A percentile compares a stretch with the other conserved stretches of the same genome.
Evolutionary conservation across 2,113 vertebrate species (phyloP).

Genomic region (Oncorhynchus masou): DNA sequence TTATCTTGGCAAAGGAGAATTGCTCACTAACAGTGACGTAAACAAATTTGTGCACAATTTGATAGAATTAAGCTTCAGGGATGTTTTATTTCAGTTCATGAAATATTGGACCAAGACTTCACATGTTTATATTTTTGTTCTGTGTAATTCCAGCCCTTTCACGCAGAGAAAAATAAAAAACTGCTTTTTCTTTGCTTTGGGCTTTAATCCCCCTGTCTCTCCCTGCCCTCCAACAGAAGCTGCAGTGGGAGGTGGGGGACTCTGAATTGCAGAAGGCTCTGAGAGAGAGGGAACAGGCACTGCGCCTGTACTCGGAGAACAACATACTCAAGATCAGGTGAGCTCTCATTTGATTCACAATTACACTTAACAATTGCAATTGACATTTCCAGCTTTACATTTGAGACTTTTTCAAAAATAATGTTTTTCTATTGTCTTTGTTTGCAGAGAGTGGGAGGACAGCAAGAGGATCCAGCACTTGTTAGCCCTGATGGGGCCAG

Average conservation of each 20-base stretch:
- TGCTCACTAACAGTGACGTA: too few relatives aligned
- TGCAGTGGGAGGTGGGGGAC: conserved; percentile 87
- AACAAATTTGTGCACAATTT: too few relatives aligned
- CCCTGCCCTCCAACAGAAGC: conserved; percentile 77
- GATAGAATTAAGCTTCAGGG: too few relatives aligned
- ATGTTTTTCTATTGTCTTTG: conserved; percentile 5
- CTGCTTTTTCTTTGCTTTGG: too few relatives aligned
- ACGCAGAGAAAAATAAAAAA: too few relatives aligned
- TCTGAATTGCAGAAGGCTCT: conserved; percentile 87
- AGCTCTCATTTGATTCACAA: neutral
- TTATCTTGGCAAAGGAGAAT: too few relatives aligned
- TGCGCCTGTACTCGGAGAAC: conserved; percentile 92
- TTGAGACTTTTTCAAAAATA: neutral
- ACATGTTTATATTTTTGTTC: too few relatives aligned
- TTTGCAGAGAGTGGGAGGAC: conserved; percentile 87
- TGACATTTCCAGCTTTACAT: neutral
- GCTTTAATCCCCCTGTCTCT: neutral
- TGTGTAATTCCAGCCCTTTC: too few relatives aligned
- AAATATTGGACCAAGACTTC: too few relatives aligned
- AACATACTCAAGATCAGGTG: conserved; percentile 95
- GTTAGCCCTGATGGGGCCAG: conserved; percentile 82
- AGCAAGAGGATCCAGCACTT: conserved; percentile 93
- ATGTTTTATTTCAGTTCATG: too few relatives aligned
- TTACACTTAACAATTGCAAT: neutral
- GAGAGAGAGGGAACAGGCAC: conserved; percentile 88